Base-by-base conservation (phyloP, 2,797 vertebrate species). In the Cynodonichthys magdalenae region DNA sequence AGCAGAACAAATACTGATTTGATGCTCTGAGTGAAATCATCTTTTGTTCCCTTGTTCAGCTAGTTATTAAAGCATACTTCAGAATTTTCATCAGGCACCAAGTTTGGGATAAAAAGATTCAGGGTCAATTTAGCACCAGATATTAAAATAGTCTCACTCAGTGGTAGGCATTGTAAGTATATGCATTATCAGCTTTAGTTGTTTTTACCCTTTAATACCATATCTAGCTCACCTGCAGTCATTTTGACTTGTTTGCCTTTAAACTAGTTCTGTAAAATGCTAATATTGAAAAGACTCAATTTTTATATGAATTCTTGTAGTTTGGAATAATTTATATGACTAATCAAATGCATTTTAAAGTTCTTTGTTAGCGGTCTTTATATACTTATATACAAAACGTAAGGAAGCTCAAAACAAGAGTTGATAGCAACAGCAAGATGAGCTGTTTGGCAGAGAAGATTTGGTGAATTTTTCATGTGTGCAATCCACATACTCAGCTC, bases 131-230 rank as follows among this genome's bases (percentile, higher is more conserved):
- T 68, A 18, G 27, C 42, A 15, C 58, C 51, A 5, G 27, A 53
- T 44, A 48, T 44, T 39, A 44, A 58, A 47, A 67, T 8, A 6
- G 53, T 6, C 20, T 61, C 39, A 45, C 24, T 63, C 58, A 15
- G 44, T 36, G 44, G 14, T 20, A 28, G 7, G n/a, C 7, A 19
- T 47, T 27, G 49, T n/a, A 59, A 44, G 53, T 6, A 47, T 52
- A 62, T 27, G 5, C 12, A 57, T 50, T 36, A 34, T 65, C 8
- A 19, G 12, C 15, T 53, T 15, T 53, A 45, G 36, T 60, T n/a
- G n/a, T 27, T 45, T 55, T 58, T 27, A 27, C 2, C 27, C 19
- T 31, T 24, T 18, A 29, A 12, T 39, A 10, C 4, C 1, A 10
- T 28, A 48, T 34, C 1, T 20, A 24, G 15, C 17, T 39, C 14